Percentiles rank a stretch among this genome's conserved stretches.
Evolutionary conservation across 2,113 vertebrate genomes (phyloP).

Genomic region (Smithornis capensis): DNA sequence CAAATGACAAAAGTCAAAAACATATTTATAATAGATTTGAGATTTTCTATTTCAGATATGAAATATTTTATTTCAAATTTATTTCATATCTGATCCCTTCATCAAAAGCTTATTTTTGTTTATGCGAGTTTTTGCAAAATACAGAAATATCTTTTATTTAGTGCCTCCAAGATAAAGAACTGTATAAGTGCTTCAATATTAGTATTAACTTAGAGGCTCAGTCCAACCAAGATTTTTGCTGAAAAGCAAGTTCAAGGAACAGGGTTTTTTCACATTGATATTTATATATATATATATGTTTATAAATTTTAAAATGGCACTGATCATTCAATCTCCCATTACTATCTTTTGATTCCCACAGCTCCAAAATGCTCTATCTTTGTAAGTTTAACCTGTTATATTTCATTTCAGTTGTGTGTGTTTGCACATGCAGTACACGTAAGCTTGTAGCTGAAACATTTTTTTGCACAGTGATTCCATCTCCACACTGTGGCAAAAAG

Average conservation of each 20-base stretch:
- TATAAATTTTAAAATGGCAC: neutral
- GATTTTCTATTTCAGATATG: neutral
- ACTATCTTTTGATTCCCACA: slow-evolving; percentile 46
- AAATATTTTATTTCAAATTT: neutral
- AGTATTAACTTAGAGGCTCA: neutral
- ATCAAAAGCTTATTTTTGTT: neutral
- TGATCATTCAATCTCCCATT: slow-evolving; percentile 60
- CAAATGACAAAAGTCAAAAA: neutral
- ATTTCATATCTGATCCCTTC: neutral
- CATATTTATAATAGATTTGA: neutral
- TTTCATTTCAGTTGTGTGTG: slow-evolving; percentile 46
- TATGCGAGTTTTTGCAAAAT: neutral
- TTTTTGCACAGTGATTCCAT: slow-evolving; percentile 63
- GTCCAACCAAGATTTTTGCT: neutral
- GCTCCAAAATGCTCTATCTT: neutral
- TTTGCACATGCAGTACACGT: slow-evolving; percentile 34
- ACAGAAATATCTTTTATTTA: neutral
- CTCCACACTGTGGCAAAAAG: slow-evolving; percentile 62
- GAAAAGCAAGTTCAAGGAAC: neutral
- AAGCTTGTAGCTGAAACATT: slow-evolving; percentile 38
- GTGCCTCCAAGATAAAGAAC: neutral
- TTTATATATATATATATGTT: neutral
- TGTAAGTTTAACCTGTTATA: slow-evolving; percentile 19
- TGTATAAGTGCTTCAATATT: neutral
- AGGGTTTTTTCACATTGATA: neutral